Percentiles rank a stretch among this genome's conserved stretches.
These are phyloP conservation scores for Pseudachorutes palmiensis DNA, from an alignment of 1,140 invertebrate species.

Conservation along the genomic window DNA sequence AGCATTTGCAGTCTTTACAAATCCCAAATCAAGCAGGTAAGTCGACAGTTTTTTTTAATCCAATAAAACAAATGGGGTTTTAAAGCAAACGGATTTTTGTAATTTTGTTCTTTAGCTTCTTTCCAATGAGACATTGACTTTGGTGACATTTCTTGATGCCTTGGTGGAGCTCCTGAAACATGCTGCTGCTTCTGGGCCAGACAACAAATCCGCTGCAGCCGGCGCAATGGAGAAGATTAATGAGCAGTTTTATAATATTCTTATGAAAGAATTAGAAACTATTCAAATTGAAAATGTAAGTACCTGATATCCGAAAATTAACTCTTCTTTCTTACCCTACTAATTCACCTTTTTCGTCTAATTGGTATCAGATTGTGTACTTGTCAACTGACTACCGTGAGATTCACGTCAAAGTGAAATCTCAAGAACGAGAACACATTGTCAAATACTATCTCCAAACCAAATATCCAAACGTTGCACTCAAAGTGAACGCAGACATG, in stretches of 20 bases:
- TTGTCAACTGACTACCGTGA: conserved; percentile 19
- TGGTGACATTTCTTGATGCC: background rate
- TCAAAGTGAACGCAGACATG: conserved; percentile 17
- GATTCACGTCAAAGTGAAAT: conserved; percentile 14
- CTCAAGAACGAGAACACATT: conserved; percentile 18
- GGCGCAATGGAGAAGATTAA: background rate
- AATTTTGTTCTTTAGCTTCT: too few species aligned
- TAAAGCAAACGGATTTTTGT: too few species aligned
- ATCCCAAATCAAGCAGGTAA: background rate
- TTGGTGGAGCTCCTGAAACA: background rate
- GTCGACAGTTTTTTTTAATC: too few species aligned
- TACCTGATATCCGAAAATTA: too few species aligned
- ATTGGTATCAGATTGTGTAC: conserved; percentile 14
- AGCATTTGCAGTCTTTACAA: background rate
- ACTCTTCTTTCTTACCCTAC: too few species aligned
- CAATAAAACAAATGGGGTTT: background rate
- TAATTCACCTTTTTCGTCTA: background rate
- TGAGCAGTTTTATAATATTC: background rate
- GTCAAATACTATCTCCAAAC: conserved; percentile 16
- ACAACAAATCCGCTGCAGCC: background rate
- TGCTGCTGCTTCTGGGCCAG: background rate
- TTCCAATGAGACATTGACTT: background rate
- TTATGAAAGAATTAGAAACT: conserved; percentile 12
- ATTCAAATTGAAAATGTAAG: conserved; percentile 14
- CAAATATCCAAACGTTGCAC: conserved; percentile 14